phyloP scores from a whole-genome alignment of 2,888 invertebrate genomes.

The Noctua fimbriata region DNA sequence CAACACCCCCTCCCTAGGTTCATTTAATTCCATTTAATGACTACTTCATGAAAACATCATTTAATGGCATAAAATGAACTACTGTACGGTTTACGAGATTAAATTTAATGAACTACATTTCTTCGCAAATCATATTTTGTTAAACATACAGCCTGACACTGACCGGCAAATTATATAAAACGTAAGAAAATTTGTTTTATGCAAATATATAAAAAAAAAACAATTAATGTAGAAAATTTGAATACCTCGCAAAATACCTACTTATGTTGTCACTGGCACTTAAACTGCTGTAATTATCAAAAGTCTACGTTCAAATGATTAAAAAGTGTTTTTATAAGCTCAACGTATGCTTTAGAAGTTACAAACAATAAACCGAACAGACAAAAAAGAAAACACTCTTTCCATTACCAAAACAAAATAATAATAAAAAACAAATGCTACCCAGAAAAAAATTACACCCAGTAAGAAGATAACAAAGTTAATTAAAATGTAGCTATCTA shows the following conservation, averaged over 20 bases:
- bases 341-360: neutral
- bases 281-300: neutral
- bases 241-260: neutral
- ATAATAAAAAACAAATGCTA: neutral
- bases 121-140: too few species aligned
- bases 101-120: too few species aligned
- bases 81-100: too few species aligned
- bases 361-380: neutral
- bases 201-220: too few species aligned
- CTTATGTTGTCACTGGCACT: neutral
- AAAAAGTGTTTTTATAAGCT: neutral
- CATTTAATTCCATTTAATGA: too few species aligned
- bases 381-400: neutral
- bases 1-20: too few species aligned
- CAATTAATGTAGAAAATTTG: too few species aligned
- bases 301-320: neutral
- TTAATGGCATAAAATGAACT: too few species aligned
- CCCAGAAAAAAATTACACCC: constrained; percentile 28
- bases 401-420: neutral
- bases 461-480: constrained; percentile 39
- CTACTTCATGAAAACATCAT: too few species aligned
- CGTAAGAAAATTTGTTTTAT: too few species aligned
- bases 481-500: constrained; percentile 56
- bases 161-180: too few species aligned
- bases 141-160: too few species aligned